Base-by-base conservation (phyloP, 1,140 invertebrate species). In the Brachionus plicatilis region DNA sequence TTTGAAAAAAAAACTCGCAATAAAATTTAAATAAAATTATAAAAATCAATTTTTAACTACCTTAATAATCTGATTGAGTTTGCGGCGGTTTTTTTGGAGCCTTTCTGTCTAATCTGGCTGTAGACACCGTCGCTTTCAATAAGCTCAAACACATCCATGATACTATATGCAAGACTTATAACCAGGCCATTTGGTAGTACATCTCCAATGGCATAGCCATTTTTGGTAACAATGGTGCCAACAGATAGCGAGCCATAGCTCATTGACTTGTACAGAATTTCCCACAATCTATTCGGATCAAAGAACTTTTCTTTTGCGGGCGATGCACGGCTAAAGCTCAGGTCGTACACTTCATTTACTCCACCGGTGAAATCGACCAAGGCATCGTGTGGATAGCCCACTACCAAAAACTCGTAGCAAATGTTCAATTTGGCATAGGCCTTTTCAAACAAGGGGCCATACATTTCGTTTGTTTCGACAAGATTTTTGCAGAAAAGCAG, bases 391-490 rank as follows among this genome's bases (percentile, higher is more conserved):
- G 91, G 85, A 84, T 91, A 91, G 1, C 91, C 91, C 6, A 89
- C 90, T 56, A 90, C 88, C 37, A 92, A 85, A 47, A 89, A 89
- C 87, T 91, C 90, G 86, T 92, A 89, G 11, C 86, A 87, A 20
- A 88, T 87, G 85, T 88, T 86, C 20, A 88, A 86, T 65, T 72
- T 84, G 43, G 82, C 82, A 56, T 84, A 95, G 33, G 94, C 94
- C 89, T 95, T 95, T 89, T 95, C 94, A 14, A 95, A 88, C 3
- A 95, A 88, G 2, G 94, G 92, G 14, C 92, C 92, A 94, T 94
- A 95, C 88, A 94, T 95, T 87, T 94, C 93, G n/a, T 92, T 92
- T 27, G 1, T 92, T 91, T 85, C 93, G 92, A 3, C 92, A 90
- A 20, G 93, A 93, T 86, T 93, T 27, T 53, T 93, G 78, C 94